A percentile compares a stretch with the other conserved stretches of the same genome.
Conservation (phyloP, 2,113 vertebrate species). For the Heterotis niloticus region DNA sequence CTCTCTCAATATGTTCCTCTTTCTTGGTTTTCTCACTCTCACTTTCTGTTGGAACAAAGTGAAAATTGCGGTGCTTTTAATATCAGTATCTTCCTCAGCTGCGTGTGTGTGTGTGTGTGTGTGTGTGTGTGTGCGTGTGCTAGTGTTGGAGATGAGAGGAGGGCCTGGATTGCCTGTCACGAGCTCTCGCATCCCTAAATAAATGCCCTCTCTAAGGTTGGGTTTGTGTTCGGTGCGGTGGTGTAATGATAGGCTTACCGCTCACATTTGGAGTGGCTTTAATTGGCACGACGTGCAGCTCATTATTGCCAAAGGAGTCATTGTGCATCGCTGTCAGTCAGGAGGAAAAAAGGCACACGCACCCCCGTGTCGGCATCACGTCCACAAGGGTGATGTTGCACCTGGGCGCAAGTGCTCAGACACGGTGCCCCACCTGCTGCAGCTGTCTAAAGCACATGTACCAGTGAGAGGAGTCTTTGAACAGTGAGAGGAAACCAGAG, state of each 20-base stretch:
- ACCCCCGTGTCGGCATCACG: too few relatives aligned
- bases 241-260: conserved; percentile 9
- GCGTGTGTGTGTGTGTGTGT: conserved; percentile 11
- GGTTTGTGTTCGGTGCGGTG: not conserved
- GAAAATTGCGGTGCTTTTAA: conserved; percentile 68
- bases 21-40: conserved; percentile 42
- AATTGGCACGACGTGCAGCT: not conserved
- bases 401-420: too few relatives aligned
- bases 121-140: not conserved
- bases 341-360: not conserved
- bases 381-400: too few relatives aligned
- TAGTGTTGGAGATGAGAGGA: not conserved
- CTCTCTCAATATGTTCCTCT: conserved; percentile 4
- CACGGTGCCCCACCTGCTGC: too few relatives aligned
- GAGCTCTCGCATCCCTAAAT: not conserved
- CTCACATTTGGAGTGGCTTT: not conserved
- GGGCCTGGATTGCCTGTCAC: not conserved
- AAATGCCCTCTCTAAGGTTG: not conserved
- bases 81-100: conserved; percentile 53
- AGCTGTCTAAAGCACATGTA: too few relatives aligned
- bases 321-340: not conserved
- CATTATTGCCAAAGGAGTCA: not conserved
- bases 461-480: too few relatives aligned
- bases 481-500: too few relatives aligned
- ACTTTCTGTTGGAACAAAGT: conserved; percentile 40